Evolutionary conservation across 2,888 invertebrate genomes (phyloP).

Genomic region (Amorpha juglandis): DNA sequence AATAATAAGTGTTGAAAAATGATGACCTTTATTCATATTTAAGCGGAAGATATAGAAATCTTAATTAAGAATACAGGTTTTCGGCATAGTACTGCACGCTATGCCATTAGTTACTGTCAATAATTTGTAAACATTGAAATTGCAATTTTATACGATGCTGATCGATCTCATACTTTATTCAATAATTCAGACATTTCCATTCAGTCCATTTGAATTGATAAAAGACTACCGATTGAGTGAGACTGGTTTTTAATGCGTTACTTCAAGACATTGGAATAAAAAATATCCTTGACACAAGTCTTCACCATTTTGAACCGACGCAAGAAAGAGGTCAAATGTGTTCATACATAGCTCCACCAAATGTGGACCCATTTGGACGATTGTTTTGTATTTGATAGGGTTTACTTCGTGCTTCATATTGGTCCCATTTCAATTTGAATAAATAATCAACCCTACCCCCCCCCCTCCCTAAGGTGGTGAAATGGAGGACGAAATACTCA

Average conservation of each 20-base stretch:
- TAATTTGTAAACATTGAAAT: conserved; percentile 8
- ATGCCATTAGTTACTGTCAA: conserved; percentile 10
- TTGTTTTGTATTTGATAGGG: too few species aligned
- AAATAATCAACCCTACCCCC: too few species aligned
- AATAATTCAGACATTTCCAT: not conserved
- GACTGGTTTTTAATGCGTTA: not conserved
- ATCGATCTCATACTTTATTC: not conserved
- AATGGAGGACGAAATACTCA: too few species aligned
- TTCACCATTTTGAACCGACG: too few species aligned
- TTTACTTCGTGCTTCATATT: too few species aligned
- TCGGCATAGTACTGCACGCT: not conserved
- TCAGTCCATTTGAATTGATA: not conserved
- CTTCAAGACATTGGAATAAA: not conserved
- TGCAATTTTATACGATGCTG: not conserved
- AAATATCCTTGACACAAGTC: not conserved
- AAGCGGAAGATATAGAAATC: not conserved
- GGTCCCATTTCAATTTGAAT: too few species aligned
- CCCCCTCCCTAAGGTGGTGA: too few species aligned
- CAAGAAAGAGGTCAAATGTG: too few species aligned
- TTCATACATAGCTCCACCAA: too few species aligned
- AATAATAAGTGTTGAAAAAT: too few species aligned
- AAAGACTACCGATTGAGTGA: not conserved
- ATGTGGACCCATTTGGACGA: too few species aligned
- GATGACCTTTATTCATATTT: too few species aligned
- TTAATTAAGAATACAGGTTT: not conserved